Percentiles rank a stretch among this genome's conserved stretches.
Conservation (phyloP, 2,113 vertebrate genomes). For the Crotalus viridis region DNA sequence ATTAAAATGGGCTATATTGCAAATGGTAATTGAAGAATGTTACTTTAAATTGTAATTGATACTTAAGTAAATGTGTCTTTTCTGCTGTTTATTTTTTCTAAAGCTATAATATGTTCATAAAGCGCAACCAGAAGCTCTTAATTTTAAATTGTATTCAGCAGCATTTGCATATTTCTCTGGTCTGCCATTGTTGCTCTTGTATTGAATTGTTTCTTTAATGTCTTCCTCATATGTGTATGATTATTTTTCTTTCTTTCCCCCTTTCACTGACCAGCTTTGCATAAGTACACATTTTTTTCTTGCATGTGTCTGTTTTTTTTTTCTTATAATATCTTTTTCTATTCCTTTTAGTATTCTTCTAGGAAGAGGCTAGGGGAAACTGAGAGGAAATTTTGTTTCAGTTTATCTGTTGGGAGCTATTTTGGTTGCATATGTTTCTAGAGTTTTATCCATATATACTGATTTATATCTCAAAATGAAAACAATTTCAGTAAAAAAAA, state of each 20-base stretch:
- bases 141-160: neutral
- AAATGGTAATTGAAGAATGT: neutral
- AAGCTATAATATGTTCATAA: neutral
- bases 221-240: neutral
- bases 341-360: neutral
- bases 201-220: neutral
- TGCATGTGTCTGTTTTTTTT: neutral
- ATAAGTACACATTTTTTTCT: neutral
- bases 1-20: neutral
- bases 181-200: neutral
- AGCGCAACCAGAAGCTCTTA: neutral
- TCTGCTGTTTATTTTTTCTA: neutral
- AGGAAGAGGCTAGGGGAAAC: neutral
- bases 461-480: neutral
- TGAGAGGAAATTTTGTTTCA: neutral
- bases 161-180: neutral
- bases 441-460: neutral
- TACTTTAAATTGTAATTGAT: neutral
- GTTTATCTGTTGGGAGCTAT: neutral
- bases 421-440: neutral
- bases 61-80: neutral
- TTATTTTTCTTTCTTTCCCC: neutral
- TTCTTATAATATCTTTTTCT: neutral
- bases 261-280: neutral
- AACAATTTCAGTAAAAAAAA: neutral